Conservation (phyloP, 2,797 vertebrate genomes). For the Schizopygopsis pylzovi region DNA sequence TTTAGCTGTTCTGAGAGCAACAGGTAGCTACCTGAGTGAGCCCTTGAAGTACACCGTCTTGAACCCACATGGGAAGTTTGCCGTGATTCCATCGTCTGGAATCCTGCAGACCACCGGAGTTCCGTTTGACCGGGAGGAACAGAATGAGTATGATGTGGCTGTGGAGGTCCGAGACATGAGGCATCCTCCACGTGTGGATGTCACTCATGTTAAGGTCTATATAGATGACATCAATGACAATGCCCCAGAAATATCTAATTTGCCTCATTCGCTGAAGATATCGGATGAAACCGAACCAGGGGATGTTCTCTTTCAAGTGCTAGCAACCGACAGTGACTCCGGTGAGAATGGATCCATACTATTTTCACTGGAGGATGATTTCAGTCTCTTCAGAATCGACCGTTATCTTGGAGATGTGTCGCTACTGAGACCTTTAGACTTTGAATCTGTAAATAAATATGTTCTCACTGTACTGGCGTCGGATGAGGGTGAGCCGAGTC, state of each 20-base stretch:
- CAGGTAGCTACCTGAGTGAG: constrained; percentile 86
- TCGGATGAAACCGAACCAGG: constrained; percentile 90
- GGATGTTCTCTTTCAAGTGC: constrained; percentile 92
- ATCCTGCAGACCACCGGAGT: constrained; percentile 87
- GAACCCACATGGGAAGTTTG: constrained; percentile 85
- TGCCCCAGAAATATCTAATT: constrained; percentile 86
- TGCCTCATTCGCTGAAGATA: constrained; percentile 87
- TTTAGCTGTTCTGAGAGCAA: constrained; percentile 81
- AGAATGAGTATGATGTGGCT: constrained; percentile 81
- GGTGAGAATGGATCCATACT: constrained; percentile 85
- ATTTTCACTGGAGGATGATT: constrained; percentile 88
- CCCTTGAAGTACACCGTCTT: constrained; percentile 85
- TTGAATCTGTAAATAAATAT: constrained; percentile 91
- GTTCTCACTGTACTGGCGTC: constrained; percentile 82
- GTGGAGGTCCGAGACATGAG: constrained; percentile 88
- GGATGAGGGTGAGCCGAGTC: constrained; percentile 85
- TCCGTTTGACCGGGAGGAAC: constrained; percentile 88
- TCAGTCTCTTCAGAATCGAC: constrained; percentile 90
- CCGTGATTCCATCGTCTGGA: constrained; percentile 84
- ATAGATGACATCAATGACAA: constrained; percentile 94
- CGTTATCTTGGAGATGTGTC: constrained; percentile 91
- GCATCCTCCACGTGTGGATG: constrained; percentile 83
- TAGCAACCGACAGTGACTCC: constrained; percentile 86
- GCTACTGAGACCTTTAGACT: constrained; percentile 90
- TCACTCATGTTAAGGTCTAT: constrained; percentile 84